Evolutionary conservation across 2,113 vertebrate genomes (phyloP).

Genomic region (Orycteropus afer): DNA sequence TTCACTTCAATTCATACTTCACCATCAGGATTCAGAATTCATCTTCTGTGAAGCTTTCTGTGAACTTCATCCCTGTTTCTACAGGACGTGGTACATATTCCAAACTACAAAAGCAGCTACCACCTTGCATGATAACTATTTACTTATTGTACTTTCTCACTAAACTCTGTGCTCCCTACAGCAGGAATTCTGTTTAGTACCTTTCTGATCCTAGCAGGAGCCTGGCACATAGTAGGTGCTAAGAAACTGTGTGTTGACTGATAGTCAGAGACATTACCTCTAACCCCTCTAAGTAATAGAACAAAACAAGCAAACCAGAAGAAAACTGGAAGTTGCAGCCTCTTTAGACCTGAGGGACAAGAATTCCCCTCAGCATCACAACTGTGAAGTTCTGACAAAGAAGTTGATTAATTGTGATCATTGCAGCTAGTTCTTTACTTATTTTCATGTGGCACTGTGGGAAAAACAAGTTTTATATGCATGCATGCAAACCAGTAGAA

Average conservation of each 20-base stretch:
- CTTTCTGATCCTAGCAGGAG: neutral
- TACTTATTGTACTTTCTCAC: neutral
- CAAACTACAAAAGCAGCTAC: neutral
- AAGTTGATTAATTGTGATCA: slow-evolving; percentile 53
- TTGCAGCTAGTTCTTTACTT: slow-evolving; percentile 25
- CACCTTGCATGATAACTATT: neutral
- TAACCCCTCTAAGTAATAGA: neutral
- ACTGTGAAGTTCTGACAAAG: slow-evolving; percentile 42
- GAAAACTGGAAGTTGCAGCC: neutral
- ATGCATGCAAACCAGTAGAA: slow-evolving; percentile 73
- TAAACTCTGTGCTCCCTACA: neutral
- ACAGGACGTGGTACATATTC: neutral
- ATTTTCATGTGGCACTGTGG: slow-evolving; percentile 62
- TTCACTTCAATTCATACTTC: neutral
- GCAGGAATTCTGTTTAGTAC: neutral
- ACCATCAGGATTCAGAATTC: neutral
- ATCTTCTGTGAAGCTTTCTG: slow-evolving; percentile 19
- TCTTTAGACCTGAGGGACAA: neutral
- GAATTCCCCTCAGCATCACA: neutral
- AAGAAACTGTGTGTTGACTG: neutral
- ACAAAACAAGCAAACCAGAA: neutral
- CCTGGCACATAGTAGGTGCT: neutral
- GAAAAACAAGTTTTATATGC: slow-evolving; percentile 70
- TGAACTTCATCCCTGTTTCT: neutral
- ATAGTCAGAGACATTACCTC: neutral